Conservation (phyloP, 2,113 vertebrate genomes). For the Perca fluviatilis region DNA sequence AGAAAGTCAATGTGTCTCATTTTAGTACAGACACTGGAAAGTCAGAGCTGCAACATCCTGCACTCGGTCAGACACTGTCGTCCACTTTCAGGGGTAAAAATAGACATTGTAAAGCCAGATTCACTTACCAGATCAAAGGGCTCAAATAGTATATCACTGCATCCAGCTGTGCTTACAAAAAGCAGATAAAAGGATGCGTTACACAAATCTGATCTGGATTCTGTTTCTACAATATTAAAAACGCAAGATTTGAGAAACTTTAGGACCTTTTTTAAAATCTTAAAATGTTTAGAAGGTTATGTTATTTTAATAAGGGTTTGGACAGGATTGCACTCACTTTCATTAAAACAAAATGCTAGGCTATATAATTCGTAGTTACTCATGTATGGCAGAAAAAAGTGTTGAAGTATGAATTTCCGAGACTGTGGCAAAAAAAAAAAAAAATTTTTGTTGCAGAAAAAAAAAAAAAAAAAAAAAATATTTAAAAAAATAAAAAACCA, state of each 20-base stretch:
- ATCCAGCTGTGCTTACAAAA: slow-evolving; percentile 28
- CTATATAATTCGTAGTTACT: no score
- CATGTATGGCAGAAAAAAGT: no score
- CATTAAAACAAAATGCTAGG: no score
- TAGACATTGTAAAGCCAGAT: no score
- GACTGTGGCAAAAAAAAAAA: no score
- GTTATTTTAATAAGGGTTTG: no score
- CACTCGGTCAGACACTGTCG: background rate
- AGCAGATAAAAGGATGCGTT: background rate
- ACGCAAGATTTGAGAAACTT: background rate
- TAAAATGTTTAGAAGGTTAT: background rate
- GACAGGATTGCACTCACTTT: no score
- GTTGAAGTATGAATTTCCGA: no score
- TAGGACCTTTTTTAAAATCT: no score
- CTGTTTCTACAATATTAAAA: background rate
- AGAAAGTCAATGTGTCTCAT: background rate
- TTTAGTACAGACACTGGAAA: background rate
- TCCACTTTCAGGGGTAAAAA: background rate
- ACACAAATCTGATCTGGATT: slow-evolving; percentile 27
- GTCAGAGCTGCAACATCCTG: background rate
- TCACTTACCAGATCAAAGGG: background rate
- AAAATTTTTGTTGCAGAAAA: no score
- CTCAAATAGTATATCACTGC: background rate
- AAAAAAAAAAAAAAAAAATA: no score
- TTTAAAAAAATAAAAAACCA: no score